These are phyloP conservation scores for Psilanteris sp. DNA, from an alignment of 1,140 invertebrate genomes.

Conservation along the genomic window DNA sequence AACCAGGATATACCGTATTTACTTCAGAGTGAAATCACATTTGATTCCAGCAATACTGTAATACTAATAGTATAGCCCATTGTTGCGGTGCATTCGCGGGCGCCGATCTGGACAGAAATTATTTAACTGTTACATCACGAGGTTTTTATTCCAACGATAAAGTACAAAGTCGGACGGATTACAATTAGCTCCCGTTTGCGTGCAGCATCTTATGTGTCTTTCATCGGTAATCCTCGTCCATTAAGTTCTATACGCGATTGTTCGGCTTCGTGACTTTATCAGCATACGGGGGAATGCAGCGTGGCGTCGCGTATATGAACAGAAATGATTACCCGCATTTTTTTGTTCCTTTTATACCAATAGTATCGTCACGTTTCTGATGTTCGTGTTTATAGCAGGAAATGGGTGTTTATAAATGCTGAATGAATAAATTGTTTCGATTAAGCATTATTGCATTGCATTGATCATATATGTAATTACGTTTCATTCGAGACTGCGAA, in stretches of 20 bases:
- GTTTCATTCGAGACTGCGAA: constrained; percentile 5
- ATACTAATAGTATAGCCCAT: constrained; percentile 38
- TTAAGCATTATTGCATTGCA: constrained; percentile 31
- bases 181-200: constrained; percentile 26
- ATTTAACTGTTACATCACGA: constrained; percentile 22
- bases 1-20: constrained; percentile 22
- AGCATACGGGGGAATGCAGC: background rate
- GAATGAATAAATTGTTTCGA: constrained; percentile 43
- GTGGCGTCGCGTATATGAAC: constrained; percentile 12
- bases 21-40: constrained; percentile 41
- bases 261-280: constrained; percentile 61
- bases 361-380: constrained; percentile 35
- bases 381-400: constrained; percentile 40
- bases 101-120: constrained; percentile 18
- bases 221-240: constrained; percentile 19
- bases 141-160: constrained; percentile 3
- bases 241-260: constrained; percentile 49
- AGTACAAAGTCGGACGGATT: constrained; percentile 12
- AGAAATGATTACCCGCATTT: constrained; percentile 30
- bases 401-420: constrained; percentile 32
- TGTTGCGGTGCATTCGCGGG: constrained; percentile 7
- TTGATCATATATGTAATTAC: constrained; percentile 39
- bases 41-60: constrained; percentile 14
- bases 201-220: constrained; percentile 44
- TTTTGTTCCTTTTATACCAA: constrained; percentile 6